These are phyloP conservation scores for Himalopsyche phryganea DNA, from an alignment of 1,140 invertebrate genomes.

Conservation along the genomic window DNA sequence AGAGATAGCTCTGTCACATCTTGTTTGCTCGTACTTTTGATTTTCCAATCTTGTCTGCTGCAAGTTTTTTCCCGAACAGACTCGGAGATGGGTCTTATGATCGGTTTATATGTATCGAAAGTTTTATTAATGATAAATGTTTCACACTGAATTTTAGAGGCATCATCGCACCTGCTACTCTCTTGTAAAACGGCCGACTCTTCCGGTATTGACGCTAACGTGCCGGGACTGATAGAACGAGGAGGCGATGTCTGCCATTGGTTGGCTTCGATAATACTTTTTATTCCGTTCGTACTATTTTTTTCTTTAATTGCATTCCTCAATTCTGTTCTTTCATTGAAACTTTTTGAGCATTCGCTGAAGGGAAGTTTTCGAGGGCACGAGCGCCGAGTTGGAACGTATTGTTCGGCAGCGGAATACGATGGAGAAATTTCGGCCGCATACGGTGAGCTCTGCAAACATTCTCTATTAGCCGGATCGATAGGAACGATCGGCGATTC, in stretches of 20 bases:
- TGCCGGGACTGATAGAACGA: constrained; percentile 41
- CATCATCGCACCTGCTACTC: neutral
- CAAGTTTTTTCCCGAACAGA: constrained; percentile 4
- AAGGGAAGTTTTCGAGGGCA: constrained; percentile 13
- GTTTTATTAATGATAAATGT: constrained; percentile 30
- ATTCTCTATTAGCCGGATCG: constrained; percentile 20
- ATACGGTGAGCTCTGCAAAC: constrained; percentile 31
- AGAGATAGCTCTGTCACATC: neutral
- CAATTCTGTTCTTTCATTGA: constrained; percentile 20
- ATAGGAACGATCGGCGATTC: constrained; percentile 44
- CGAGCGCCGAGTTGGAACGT: neutral
- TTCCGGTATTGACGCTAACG: constrained; percentile 49
- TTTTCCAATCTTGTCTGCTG: constrained; percentile 5
- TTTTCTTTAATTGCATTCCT: constrained; percentile 28
- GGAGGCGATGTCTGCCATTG: constrained; percentile 44
- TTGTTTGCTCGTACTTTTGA: neutral
- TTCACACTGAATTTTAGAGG: constrained; percentile 15
- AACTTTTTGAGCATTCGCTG: constrained; percentile 18
- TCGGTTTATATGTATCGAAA: constrained; percentile 19
- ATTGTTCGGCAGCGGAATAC: neutral
- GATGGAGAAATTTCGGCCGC: constrained; percentile 20
- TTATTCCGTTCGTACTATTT: constrained; percentile 16
- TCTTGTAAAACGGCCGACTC: constrained; percentile 43
- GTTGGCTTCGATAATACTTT: constrained; percentile 36
- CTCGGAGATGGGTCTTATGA: neutral